Percentiles rank a stretch among this genome's conserved stretches.
These are phyloP conservation scores for Phrynocephalus versicolor DNA, from an alignment of 2,113 vertebrate species.

Conservation along the genomic window DNA sequence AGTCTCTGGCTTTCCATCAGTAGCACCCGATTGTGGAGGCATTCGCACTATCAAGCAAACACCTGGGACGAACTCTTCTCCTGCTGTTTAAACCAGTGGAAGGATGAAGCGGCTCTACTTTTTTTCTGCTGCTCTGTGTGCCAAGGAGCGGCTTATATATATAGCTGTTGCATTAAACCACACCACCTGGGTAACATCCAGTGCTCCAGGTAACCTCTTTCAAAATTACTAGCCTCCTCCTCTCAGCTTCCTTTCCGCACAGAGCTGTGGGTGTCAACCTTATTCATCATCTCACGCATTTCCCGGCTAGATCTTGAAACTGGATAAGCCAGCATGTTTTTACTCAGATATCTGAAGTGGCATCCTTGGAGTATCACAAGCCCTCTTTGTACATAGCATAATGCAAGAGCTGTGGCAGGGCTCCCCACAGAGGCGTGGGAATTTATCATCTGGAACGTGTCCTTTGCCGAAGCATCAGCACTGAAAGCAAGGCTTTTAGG, in stretches of 20 bases:
- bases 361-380: background rate
- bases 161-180: background rate
- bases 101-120: conserved; percentile 3
- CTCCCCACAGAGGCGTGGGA: background rate
- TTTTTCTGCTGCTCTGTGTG: conserved; percentile 11
- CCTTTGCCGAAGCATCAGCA: background rate
- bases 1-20: accelerated
- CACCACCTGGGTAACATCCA: background rate
- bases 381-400: background rate
- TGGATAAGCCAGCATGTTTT: background rate
- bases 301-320: background rate
- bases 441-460: background rate
- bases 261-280: background rate
- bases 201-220: background rate
- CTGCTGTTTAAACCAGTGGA: background rate
- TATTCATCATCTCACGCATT: background rate
- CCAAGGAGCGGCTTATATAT: background rate
- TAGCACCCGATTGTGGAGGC: conserved; percentile 53
- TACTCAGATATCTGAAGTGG: background rate
- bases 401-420: background rate
- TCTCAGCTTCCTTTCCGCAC: background rate
- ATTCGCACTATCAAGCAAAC: background rate
- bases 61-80: accelerated
- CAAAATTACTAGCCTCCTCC: background rate
- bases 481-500: background rate